Evolutionary conservation across 2,113 vertebrate genomes (phyloP), one percentile per base, ranked within the genome.

Genomic region (Xyliphius kryptos): DNA sequence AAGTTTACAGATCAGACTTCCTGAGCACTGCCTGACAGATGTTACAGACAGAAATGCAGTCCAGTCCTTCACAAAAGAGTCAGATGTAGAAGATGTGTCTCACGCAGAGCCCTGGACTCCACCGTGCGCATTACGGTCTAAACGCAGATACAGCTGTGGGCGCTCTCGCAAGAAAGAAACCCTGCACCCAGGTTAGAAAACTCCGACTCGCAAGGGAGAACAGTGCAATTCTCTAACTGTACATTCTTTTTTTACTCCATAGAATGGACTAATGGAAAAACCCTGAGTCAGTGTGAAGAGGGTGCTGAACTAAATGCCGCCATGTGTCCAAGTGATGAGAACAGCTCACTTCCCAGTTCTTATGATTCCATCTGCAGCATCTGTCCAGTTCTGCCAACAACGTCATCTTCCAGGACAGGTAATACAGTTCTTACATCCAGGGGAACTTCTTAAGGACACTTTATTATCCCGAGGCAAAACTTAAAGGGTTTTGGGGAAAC

Each of bases 321-420:
- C 12, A 1, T 17, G 13, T 56, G 61, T 15, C 43, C 40, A 38
- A 6, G 52, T 46, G 61, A 52, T 9, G 72, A 68, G 13, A 68
- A 40, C 12, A 48, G 50, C 20, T 44, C 71, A 14, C 57, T 63
- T 40, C 57, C 67, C 12, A 64, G 70, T 37, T 75, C 70, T 17
- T 41, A 47, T 36, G 67, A 79, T 56, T 76, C 72, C 21, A 48
- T 38, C 49, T 68, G 38, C 67, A 73, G 67, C 37, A 17, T 65
- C 15, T 41, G 51, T 26, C 52, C 53, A 38, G 16, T 61, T 17
- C 50, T 66, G 19, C 56, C 71, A 26, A 14, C 59, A 52, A 40
- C 21, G 7, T 61, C 62, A 12, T 61, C 71, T 37, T 65, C 59
- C 32, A 66, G 20, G 26, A 46, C 61, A 57, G 71, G 71, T 73